These are phyloP conservation scores for Strigamia maritima DNA, from an alignment of 2,888 invertebrate genomes.

Conservation along the genomic window DNA sequence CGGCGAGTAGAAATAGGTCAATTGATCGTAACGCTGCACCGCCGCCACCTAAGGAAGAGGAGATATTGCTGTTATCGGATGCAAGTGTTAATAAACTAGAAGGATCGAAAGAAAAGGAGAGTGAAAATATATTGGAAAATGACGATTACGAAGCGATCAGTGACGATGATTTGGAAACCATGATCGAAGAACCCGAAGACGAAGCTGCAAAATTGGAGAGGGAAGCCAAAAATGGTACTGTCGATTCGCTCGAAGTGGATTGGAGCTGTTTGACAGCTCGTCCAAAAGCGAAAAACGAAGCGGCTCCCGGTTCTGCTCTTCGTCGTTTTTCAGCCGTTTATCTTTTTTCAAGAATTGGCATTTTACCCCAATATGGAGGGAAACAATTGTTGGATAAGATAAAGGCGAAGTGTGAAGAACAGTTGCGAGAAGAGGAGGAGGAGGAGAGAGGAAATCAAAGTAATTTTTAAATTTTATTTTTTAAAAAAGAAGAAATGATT, in stretches of 20 bases:
- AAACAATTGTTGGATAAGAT: slow-evolving; percentile 58
- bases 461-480: background rate
- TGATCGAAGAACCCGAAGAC: slow-evolving; percentile 41
- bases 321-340: slow-evolving; percentile 77
- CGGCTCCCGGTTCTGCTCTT: slow-evolving; percentile 61
- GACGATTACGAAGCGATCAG: slow-evolving; percentile 42
- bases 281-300: slow-evolving; percentile 44
- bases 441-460: background rate
- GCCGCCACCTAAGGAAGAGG: background rate
- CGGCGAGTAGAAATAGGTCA: background rate
- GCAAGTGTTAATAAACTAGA: background rate
- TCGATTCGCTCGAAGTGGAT: slow-evolving; percentile 91
- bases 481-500: background rate
- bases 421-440: slow-evolving; percentile 46
- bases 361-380: slow-evolving; percentile 75
- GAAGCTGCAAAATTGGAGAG: slow-evolving; percentile 24
- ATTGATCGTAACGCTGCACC: no score
- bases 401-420: slow-evolving; percentile 45
- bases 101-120: background rate
- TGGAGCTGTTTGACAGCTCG: slow-evolving; percentile 73
- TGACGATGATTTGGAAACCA: slow-evolving; percentile 41
- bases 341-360: slow-evolving; percentile 73
- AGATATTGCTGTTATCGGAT: background rate
- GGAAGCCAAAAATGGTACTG: slow-evolving; percentile 55
- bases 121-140: background rate